Conservation (phyloP, 1,140 invertebrate species). For the Varroa destructor region DNA sequence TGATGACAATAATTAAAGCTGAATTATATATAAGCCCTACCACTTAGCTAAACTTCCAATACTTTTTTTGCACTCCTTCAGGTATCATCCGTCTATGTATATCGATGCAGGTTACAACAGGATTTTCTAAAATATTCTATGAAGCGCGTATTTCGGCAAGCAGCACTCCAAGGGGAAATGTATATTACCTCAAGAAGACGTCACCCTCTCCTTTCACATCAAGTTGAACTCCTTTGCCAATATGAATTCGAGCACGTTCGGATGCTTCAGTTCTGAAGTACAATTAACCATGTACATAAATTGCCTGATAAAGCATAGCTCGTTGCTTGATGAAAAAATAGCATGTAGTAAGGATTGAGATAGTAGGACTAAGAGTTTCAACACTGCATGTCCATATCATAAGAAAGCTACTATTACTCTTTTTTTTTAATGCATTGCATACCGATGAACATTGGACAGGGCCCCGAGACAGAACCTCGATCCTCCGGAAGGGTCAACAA, state of each 20-base stretch:
- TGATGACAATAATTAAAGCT: too few relatives aligned
- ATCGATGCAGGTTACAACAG: too few relatives aligned
- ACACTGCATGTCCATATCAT: too few relatives aligned
- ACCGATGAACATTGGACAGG: slow-evolving; percentile 89
- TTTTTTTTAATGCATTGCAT: background rate
- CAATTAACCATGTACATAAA: background rate
- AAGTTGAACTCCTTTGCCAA: slow-evolving; percentile 90
- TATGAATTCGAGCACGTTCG: slow-evolving; percentile 45
- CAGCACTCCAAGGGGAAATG: too few relatives aligned
- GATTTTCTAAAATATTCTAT: too few relatives aligned
- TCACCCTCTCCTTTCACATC: slow-evolving; percentile 87
- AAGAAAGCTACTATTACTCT: background rate
- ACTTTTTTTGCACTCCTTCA: too few relatives aligned
- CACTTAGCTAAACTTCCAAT: too few relatives aligned
- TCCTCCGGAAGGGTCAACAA: slow-evolving; percentile 96
- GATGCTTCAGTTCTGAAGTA: slow-evolving; percentile 8
- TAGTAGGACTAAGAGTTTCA: background rate
- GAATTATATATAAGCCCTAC: too few relatives aligned
- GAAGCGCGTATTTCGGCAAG: too few relatives aligned
- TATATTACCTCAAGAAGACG: slow-evolving; percentile 63
- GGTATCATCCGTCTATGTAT: too few relatives aligned
- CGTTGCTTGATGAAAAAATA: background rate
- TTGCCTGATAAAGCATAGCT: background rate
- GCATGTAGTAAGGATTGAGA: background rate
- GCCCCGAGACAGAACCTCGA: slow-evolving; percentile 88